Evolutionary conservation across 2,113 vertebrate species (phyloP), one percentile per base, ranked within the genome.

Genomic region (Pterocles burchelli): DNA sequence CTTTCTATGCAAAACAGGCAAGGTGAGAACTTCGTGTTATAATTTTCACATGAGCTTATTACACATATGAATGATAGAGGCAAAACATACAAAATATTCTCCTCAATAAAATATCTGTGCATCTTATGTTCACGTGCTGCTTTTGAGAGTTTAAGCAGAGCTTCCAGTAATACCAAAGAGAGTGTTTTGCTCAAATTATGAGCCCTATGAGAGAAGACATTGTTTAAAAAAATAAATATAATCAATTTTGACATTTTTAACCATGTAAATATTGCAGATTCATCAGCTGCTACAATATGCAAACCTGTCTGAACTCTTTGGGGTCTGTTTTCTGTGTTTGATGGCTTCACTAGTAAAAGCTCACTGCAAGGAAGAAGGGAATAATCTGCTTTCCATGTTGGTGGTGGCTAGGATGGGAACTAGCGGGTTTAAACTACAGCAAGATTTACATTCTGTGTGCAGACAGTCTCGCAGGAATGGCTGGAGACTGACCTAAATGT

Each of bases 401-500:
- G 17, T 70, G 72, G 63, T 49, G 52, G 51, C 31, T 54, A 54
- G 46, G 59, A 79, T 80, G 67, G 77, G 57, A 90, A 62, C 59
- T 46, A 85, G 36, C 3, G 0, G 25, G 31, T 65, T 90, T 58
- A 73, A 93, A 73, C 19, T 75, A 13, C 81, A 73, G 54, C 8
- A 20, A 51, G 46, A 57, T 85, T 70, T 85, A 34, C 43, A 17
- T 79, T 76, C 5, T 11, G 13, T 45, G 34, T 54, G 54, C 73
- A 62, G 71, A 57, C 25, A 85, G n/a, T 55, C 49, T 83, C 63
- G 33, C 8, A 66, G 67, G 41, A 65, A 43, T 34, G 46, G 54
- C 75, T 85, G 85, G 49, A 79, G 75, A 20, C 59, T 86, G 95
- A 88, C 72, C 83, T 88, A 59, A 83, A 83, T 93, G 25, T 90